Base-by-base conservation (phyloP, 2,113 vertebrate genomes). In the Zosterops japonicus region DNA sequence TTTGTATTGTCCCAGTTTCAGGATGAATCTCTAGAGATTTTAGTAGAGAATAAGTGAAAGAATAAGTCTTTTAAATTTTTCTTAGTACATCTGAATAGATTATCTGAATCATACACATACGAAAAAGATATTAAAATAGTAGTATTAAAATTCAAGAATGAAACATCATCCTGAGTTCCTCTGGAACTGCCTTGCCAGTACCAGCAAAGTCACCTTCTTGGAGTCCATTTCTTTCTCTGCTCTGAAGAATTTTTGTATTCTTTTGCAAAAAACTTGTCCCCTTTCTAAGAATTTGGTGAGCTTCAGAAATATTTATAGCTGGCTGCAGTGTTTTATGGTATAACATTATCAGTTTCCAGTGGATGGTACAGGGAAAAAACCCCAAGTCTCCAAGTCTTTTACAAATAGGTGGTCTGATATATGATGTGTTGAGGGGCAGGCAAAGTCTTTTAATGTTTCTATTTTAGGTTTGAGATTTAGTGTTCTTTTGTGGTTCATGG, bases 391-490 rank as follows among this genome's bases (percentile, higher is more conserved):
- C 25, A 5, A 5, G 13, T 68, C 31, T 71, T 82, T 52, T 36
- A 28, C 33, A 89, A 28, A 25, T 7, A 44, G 20, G 18, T 63
- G 24, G 7, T 56, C 33, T 56, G 49, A 21, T 42, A n/a, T 1
- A 14, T 22, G 7, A 24, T 36, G 35, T 72, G 35, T 16, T 35
- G 20, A 72, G 21, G 4, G 31, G 22, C 21, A 49, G 0, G 0
- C 9, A 5, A 75, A 41, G 31, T 50, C 22, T 83, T 68, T 41
- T n/a, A 57, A 0, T 2, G 3, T 57, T 83, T 64, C 33, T 35
- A 0, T 70, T 29, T 63, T 46, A 31, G 2, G 1, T 31, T 56
- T 77, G 39, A 75, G 23, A 14, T 23, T 70, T 2, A 2, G 31
- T 61, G 5, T 57, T 71, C 13, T 79, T 65, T 39, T 36, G 13